Conservation (phyloP, 2,113 vertebrate genomes). For the Oreochromis niloticus region DNA sequence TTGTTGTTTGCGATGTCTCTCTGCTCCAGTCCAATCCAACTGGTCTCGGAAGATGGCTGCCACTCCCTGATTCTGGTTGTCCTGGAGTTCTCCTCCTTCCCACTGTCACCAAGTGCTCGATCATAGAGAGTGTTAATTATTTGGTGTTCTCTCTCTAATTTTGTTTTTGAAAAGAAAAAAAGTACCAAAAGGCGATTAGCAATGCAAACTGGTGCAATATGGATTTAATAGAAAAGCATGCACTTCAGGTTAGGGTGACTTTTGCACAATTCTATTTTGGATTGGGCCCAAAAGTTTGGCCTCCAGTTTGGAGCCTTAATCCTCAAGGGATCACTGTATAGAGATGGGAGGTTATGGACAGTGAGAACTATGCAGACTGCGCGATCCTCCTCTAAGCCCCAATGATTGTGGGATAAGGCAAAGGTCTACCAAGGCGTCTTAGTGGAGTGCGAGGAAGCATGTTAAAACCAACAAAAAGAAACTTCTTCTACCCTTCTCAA, state of each 20-base stretch:
- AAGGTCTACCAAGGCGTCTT: constrained; percentile 28
- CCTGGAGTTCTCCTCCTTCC: neutral
- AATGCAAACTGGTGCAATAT: neutral
- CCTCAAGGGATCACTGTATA: neutral
- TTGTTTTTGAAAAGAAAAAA: neutral
- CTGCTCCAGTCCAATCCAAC: neutral
- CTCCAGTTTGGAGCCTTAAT: constrained; percentile 6
- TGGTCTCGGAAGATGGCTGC: neutral
- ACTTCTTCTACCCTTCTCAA: constrained; percentile 18
- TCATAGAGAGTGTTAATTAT: neutral
- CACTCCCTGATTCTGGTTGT: neutral
- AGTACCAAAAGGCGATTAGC: neutral
- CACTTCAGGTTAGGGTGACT: neutral
- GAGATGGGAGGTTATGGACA: constrained; percentile 19
- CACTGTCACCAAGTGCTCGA: neutral
- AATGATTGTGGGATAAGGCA: constrained; percentile 43
- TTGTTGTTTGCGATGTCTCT: neutral
- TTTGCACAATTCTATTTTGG: neutral
- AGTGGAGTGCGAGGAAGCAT: constrained; percentile 19
- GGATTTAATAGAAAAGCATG: neutral
- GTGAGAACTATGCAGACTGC: constrained; percentile 23
- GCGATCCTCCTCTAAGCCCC: constrained; percentile 24
- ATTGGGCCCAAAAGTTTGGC: neutral
- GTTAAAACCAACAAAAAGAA: neutral
- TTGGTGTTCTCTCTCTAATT: neutral